Evolutionary conservation across 2,888 invertebrate species (phyloP).

Genomic region (Lissonota sp.): DNA sequence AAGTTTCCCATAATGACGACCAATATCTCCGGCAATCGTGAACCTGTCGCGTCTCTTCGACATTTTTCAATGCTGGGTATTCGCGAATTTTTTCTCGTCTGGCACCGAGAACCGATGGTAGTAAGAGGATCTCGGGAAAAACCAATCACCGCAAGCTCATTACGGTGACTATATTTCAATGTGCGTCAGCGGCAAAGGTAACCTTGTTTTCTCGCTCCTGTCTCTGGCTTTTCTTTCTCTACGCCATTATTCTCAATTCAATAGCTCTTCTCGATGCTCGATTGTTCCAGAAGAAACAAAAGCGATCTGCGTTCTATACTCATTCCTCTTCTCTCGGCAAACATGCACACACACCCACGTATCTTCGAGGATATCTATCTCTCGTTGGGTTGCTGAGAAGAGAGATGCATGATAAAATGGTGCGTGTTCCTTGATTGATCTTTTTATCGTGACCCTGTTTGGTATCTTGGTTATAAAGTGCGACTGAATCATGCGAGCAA

Average conservation of each 20-base stretch:
- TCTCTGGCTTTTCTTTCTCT: background rate
- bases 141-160: constrained; percentile 32
- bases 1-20: constrained; percentile 72
- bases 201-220: constrained; percentile 3
- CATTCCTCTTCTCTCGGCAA: no score
- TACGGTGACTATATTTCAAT: constrained; percentile 18
- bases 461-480: no score
- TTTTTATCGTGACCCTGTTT: no score
- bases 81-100: no score
- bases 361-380: no score
- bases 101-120: no score
- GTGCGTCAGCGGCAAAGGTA: constrained; percentile 1
- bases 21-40: constrained; percentile 45
- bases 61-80: background rate
- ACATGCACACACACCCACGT: no score
- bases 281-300: constrained; percentile 45
- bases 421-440: no score
- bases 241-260: constrained; percentile 36
- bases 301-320: background rate
- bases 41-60: constrained; percentile 35
- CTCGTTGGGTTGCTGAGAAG: no score
- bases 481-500: no score
- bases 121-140: background rate
- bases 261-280: constrained; percentile 45
- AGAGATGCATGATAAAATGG: no score